Conservation (phyloP, 2,888 invertebrate genomes). For the Rapana venosa region DNA sequence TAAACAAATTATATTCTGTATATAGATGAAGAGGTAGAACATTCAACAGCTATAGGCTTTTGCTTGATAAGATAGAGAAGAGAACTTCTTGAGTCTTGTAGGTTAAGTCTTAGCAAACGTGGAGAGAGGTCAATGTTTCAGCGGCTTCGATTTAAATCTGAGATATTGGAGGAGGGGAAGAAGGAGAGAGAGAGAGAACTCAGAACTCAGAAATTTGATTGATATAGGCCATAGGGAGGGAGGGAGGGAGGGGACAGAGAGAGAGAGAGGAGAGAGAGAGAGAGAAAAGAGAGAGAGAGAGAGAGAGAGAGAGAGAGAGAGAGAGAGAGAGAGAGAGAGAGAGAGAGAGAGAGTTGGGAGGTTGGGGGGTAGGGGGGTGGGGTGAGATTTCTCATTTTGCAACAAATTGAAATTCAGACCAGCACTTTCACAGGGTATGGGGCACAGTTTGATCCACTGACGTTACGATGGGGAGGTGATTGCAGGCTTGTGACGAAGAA, state of each 20-base stretch:
- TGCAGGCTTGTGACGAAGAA: slow-evolving; percentile 5
- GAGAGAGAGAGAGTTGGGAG: not conserved
- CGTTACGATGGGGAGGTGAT: not conserved
- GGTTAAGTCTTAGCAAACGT: too few relatives aligned
- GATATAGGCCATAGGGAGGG: too few relatives aligned
- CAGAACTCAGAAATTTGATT: too few relatives aligned
- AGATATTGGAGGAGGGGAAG: not conserved
- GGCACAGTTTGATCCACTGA: not conserved
- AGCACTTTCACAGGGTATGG: not conserved
- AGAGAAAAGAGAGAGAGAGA: not conserved
- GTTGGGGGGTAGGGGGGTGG: too few relatives aligned
- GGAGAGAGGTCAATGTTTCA: too few relatives aligned
- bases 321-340: slow-evolving; percentile 31
- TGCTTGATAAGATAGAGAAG: too few relatives aligned
- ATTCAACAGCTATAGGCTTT: too few relatives aligned
- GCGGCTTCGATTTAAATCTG: too few relatives aligned
- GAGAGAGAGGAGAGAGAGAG: not conserved
- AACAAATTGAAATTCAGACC: slow-evolving; percentile 9
- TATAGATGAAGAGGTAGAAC: too few relatives aligned
- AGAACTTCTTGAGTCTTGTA: too few relatives aligned
- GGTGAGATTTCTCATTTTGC: too few relatives aligned
- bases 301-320: not conserved
- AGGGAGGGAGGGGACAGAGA: slow-evolving; percentile 37
- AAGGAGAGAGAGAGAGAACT: slow-evolving; percentile 33
- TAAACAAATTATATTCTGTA: too few relatives aligned